A percentile compares a stretch with the other conserved stretches of the same genome.
Conservation (phyloP, 2,113 vertebrate genomes). For the Chrysochloris asiatica region DNA sequence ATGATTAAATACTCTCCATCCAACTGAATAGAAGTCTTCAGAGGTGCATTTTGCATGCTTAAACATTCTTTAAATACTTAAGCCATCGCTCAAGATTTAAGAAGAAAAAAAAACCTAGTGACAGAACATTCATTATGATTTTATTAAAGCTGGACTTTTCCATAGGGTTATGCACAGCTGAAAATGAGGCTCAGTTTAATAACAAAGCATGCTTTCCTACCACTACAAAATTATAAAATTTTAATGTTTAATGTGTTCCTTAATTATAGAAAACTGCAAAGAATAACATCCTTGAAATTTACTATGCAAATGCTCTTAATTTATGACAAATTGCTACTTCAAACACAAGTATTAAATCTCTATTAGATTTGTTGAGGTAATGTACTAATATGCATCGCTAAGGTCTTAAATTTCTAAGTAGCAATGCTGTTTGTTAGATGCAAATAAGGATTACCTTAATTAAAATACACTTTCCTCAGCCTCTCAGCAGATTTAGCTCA, state of each 20-base stretch:
- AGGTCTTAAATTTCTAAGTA: slow-evolving; percentile 85
- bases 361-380: slow-evolving; percentile 83
- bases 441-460: slow-evolving; percentile 89
- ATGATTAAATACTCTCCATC: slow-evolving; percentile 60
- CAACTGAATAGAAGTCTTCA: slow-evolving; percentile 8
- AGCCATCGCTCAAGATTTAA: slow-evolving; percentile 40
- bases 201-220: slow-evolving; percentile 73
- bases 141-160: slow-evolving; percentile 64
- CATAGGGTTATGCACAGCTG: slow-evolving; percentile 26
- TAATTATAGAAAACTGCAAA: slow-evolving; percentile 83
- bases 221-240: slow-evolving; percentile 63
- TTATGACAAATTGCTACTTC: slow-evolving; percentile 86
- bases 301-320: slow-evolving; percentile 85
- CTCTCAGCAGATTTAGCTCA: slow-evolving; percentile 85
- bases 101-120: not conserved
- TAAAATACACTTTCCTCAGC: slow-evolving; percentile 84
- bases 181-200: slow-evolving; percentile 72
- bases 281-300: slow-evolving; percentile 82
- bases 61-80: slow-evolving; percentile 55
- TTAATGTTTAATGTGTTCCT: slow-evolving; percentile 72
- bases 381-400: slow-evolving; percentile 82
- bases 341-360: slow-evolving; percentile 86
- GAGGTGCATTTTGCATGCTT: slow-evolving; percentile 41
- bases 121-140: slow-evolving; percentile 15
- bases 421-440: slow-evolving; percentile 84